Base-by-base conservation (phyloP, 2,113 vertebrate genomes). In the Psittacula cyanocephala region DNA sequence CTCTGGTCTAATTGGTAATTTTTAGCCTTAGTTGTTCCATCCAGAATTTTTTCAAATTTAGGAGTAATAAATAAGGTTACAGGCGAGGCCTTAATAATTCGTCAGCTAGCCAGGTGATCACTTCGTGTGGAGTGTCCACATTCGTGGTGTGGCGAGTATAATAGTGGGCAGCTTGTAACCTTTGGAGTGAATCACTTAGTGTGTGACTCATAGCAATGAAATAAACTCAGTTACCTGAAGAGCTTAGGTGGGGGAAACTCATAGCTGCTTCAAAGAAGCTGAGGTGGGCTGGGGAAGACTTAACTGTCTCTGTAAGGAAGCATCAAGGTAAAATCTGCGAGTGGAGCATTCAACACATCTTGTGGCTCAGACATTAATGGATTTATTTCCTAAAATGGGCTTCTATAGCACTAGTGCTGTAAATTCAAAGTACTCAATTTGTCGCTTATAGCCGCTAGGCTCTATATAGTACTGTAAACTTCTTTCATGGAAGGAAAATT, bases 361-460 rank as follows among this genome's bases (percentile, higher is more conserved):
- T 44, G 11, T 15, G 49, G 27, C 20, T 75, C 23, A 43, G 3
- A 50, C 0, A 1, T 49, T 12, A 9, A 5, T 37, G 31, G 10
- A 3, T 83, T 88, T 55, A 35, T 29, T 71, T 81, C 46, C 5
- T 55, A 33, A 86, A 83, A 24, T 3, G 31, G 22, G 4, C 55
- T 93, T 95, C 27, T 17, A 33, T 24, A 22, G 55, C 5, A 29
- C 37, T 59, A 39, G 27, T 12, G 31, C 37, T 74, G 23, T 74
- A 63, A 88, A 81, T 67, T 60, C 17, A 3, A 57, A 80, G 44
- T 53, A 41, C 4, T 62, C 4, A 10, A 2, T 79, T 76, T 28
- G 33, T 46, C 0, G 2, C 31, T 52, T 84, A 11, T 2, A n/a
- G 27, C 29, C 0, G 0, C 20, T 5, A 33, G 44, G 50, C 10